Percentiles rank a stretch among this genome's conserved stretches.
Conservation (phyloP, 2,113 vertebrate species). For the Rhadina sibilatrix region DNA sequence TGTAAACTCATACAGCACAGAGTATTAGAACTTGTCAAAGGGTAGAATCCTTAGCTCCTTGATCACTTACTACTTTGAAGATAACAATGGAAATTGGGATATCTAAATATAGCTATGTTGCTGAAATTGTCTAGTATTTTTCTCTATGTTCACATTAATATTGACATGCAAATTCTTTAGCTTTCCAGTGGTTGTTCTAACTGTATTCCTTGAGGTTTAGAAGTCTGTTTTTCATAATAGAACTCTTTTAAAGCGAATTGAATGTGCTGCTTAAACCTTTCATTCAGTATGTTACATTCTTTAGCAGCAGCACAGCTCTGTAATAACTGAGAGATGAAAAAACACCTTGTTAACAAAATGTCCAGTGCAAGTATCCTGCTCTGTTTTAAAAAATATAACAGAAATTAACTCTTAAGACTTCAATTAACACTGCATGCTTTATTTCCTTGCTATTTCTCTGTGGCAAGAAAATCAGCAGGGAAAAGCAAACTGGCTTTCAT, state of each 20-base stretch:
- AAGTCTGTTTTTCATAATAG: not conserved
- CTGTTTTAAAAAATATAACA: not conserved
- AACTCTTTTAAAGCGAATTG: not conserved
- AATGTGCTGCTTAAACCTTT: not conserved
- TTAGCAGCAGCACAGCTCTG: not conserved
- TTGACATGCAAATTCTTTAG: not conserved
- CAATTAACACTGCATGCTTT: conserved; percentile 5
- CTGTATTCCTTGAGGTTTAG: not conserved
- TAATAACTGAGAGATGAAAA: not conserved
- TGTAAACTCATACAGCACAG: not conserved
- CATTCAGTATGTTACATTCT: not conserved
- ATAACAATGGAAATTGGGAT: not conserved
- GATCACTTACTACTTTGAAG: not conserved
- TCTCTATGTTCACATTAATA: not conserved
- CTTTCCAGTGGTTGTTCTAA: not conserved
- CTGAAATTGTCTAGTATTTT: not conserved
- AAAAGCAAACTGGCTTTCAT: not conserved
- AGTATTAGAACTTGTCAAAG: not conserved
- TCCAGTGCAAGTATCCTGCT: not conserved
- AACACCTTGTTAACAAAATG: not conserved
- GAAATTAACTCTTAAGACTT: not conserved
- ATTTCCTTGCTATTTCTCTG: not conserved
- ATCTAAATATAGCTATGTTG: not conserved
- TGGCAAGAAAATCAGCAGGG: not conserved
- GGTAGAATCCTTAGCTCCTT: not conserved